Percentiles rank a stretch among this genome's conserved stretches.
These are phyloP conservation scores for Nymphicus hollandicus DNA, from an alignment of 2,113 vertebrate genomes.

Conservation along the genomic window DNA sequence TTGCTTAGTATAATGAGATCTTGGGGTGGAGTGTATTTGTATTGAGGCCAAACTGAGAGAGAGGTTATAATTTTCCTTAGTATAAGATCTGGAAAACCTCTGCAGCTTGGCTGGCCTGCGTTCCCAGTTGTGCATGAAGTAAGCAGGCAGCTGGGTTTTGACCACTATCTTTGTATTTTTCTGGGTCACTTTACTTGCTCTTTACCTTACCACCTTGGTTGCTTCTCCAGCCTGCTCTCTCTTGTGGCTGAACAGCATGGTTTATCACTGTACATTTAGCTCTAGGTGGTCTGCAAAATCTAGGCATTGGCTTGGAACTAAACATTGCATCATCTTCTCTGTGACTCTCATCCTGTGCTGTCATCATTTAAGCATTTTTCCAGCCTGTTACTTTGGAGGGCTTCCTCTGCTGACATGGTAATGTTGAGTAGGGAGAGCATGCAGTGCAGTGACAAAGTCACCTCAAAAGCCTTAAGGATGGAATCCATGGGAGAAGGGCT, in stretches of 20 bases:
- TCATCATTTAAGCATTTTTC: neutral
- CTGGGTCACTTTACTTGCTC: neutral
- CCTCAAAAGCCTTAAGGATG: neutral
- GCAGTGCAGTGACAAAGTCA: neutral
- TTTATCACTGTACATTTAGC: neutral
- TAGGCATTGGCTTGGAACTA: neutral
- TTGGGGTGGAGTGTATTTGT: neutral
- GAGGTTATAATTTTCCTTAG: neutral
- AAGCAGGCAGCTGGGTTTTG: neutral
- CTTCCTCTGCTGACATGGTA: neutral
- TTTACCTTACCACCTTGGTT: neutral
- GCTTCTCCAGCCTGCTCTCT: neutral
- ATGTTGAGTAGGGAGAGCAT: neutral
- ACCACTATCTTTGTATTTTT: neutral
- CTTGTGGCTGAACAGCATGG: neutral
- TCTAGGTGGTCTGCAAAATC: neutral
- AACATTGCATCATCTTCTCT: neutral
- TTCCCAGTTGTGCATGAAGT: slow-evolving; percentile 13
- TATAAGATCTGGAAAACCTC: slow-evolving; percentile 7
- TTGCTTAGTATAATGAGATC: neutral
- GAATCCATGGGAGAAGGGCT: neutral
- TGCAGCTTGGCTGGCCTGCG: neutral
- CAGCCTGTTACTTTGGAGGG: neutral
- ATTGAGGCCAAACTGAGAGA: neutral
- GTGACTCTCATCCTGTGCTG: neutral